Base-by-base conservation (phyloP, 2,888 invertebrate genomes). In the Xestia ashworthii region DNA sequence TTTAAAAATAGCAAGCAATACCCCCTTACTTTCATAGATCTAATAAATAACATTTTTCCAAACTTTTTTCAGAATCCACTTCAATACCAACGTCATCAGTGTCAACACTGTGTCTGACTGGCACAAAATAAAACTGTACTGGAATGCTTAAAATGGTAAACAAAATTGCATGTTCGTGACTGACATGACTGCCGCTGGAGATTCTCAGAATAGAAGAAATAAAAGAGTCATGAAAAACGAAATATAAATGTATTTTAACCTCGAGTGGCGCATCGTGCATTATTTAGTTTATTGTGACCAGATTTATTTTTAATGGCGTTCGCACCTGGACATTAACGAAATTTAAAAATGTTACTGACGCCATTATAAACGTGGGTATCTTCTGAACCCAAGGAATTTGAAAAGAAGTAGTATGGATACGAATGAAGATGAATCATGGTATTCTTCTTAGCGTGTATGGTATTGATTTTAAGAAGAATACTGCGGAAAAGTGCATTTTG, bases 91-190 rank as follows among this genome's bases (percentile, higher is more conserved):
- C 65, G 25, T 72, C 60, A 75, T 66, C 48, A 70, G 70, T 70
- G 66, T 73, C 62, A 75, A 62, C 68, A 76, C 64, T 48, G 46
- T 75, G 69, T 48, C 48, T 74, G 64, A 74, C 73, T 74, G 82
- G 48, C 71, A 74, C 48, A 48, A 77, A 76, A 83, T 77, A 85
- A 81, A 85, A 85, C 71, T 85, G 82, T 82, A 81, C 44, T 74
- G 68, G 71, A 81, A 85, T 85, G 82, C 25, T 76, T 66, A 50
- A 81, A 81, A 71, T 74, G 71, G 77, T 71, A 81, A 85, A 81
- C 73, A 55, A 81, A 85, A 85, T 83, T 71, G 73, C 64, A 44
- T 60, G 64, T 60, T 81, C 58, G n/a, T 16, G 65, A 72, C 62
- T 84, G 82, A 85, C 83, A 64, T 50, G 60, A 55, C 79, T 64